A percentile compares a stretch with the other conserved stretches of the same genome.
Conservation (phyloP, 2,888 invertebrate genomes). For the Microctonus aethiopoides region DNA sequence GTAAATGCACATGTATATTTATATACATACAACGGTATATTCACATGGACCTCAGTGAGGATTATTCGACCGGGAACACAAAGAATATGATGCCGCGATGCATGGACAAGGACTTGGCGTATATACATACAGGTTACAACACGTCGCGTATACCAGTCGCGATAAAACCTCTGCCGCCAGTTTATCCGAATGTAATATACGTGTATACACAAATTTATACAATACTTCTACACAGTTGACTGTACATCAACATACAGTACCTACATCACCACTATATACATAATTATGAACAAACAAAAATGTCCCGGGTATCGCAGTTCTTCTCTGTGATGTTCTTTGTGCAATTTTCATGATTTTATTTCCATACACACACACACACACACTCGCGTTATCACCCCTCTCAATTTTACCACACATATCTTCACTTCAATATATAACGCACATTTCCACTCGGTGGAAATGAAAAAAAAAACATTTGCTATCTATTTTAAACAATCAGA, state of each 20-base stretch:
- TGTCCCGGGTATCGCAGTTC: constrained; percentile 29
- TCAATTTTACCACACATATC: constrained; percentile 59
- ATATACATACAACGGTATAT: background rate
- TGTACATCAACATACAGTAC: constrained; percentile 4
- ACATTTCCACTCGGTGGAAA: constrained; percentile 58
- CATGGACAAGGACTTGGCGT: constrained; percentile 25
- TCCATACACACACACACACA: constrained; percentile 5
- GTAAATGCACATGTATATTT: constrained; percentile 9
- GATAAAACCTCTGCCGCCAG: constrained; percentile 38
- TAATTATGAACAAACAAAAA: constrained; percentile 35
- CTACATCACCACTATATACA: background rate
- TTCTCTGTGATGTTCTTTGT: constrained; percentile 14
- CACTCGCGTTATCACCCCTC: constrained; percentile 23
- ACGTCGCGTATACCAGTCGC: constrained; percentile 21
- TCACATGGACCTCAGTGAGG: constrained; percentile 25
- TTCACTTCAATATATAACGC: constrained; percentile 53
- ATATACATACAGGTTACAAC: background rate
- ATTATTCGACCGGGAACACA: background rate
- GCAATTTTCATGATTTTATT: constrained; percentile 10
- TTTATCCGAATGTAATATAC: constrained; percentile 4
- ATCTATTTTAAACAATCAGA: no score
- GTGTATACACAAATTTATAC: constrained; percentile 10
- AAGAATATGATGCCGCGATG: constrained; percentile 27
- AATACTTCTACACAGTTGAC: background rate
- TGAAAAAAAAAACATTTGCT: background rate